Evolutionary conservation across 2,113 vertebrate genomes (phyloP).

Genomic region (Cinclus cinclus): DNA sequence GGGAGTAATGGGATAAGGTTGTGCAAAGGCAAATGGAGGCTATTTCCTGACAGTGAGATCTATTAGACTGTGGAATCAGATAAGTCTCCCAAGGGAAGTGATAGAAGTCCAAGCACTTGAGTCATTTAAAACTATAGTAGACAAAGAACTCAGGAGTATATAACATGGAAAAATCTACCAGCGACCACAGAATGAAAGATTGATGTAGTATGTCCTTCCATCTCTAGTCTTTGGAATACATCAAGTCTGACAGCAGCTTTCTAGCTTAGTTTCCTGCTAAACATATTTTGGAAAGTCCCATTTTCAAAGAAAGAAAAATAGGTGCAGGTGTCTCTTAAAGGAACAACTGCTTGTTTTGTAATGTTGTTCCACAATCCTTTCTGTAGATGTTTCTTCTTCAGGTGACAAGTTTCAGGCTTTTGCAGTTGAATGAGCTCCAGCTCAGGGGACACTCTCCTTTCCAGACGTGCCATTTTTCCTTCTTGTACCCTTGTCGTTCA

Average conservation of each 20-base stretch:
- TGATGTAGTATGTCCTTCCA: not conserved
- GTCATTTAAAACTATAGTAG: slow-evolving; percentile 5
- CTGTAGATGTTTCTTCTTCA: not conserved
- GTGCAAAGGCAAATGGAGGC: slow-evolving; percentile 42
- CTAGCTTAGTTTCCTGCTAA: slow-evolving; percentile 2
- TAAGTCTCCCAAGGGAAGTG: slow-evolving; percentile 3
- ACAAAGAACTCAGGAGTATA: not conserved
- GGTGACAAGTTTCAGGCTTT: not conserved
- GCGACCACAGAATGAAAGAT: not conserved
- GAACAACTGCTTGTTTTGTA: not conserved
- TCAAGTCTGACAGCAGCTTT: not conserved
- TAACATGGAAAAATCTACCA: not conserved
- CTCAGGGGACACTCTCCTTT: not conserved
- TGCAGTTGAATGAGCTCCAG: not conserved
- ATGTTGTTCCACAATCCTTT: not conserved
- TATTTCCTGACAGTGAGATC: slow-evolving; percentile 47
- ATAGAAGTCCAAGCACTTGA: not conserved
- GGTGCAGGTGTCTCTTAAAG: not conserved
- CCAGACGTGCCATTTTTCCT: not conserved
- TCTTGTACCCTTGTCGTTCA: not conserved
- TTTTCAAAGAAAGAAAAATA: not conserved
- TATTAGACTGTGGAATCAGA: slow-evolving; percentile 29
- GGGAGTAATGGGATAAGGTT: slow-evolving; percentile 50
- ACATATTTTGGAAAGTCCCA: not conserved
- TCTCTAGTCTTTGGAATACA: not conserved